Evolutionary conservation across 2,113 vertebrate species (phyloP).

Genomic region (Petrocephalus microphthalmus): DNA sequence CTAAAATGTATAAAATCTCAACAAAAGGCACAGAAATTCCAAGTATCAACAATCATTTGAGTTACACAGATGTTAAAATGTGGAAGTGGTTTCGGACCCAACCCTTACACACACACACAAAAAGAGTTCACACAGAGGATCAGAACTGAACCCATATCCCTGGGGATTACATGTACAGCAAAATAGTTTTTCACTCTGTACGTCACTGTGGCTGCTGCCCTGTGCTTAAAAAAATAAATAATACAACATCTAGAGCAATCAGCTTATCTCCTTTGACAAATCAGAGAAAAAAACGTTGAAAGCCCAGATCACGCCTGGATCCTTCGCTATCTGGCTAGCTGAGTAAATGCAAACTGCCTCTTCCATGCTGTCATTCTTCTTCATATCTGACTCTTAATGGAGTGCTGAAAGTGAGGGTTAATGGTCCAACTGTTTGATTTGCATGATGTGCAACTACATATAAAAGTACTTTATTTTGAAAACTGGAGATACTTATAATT

Average conservation of each 20-base stretch:
- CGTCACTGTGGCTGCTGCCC: background rate
- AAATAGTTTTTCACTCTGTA: background rate
- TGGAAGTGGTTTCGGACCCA: background rate
- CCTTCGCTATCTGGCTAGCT: background rate
- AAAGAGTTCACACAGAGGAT: background rate
- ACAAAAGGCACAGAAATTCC: background rate
- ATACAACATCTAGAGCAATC: background rate
- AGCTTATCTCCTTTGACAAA: background rate
- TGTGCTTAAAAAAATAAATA: background rate
- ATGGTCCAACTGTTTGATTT: background rate
- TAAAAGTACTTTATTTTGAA: constrained; percentile 1
- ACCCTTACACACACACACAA: background rate
- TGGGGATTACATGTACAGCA: background rate
- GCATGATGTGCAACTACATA: background rate
- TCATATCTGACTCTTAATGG: background rate
- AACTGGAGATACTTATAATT: background rate
- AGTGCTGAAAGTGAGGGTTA: background rate
- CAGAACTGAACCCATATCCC: background rate
- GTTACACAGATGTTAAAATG: background rate
- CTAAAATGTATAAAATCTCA: background rate
- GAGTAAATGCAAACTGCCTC: background rate
- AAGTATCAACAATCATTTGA: background rate
- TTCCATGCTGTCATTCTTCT: background rate
- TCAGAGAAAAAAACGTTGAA: background rate
- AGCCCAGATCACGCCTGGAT: background rate